These are phyloP conservation scores for Drosophila sulfurigaster DNA, from an alignment of 1,140 invertebrate genomes.

Conservation along the genomic window DNA sequence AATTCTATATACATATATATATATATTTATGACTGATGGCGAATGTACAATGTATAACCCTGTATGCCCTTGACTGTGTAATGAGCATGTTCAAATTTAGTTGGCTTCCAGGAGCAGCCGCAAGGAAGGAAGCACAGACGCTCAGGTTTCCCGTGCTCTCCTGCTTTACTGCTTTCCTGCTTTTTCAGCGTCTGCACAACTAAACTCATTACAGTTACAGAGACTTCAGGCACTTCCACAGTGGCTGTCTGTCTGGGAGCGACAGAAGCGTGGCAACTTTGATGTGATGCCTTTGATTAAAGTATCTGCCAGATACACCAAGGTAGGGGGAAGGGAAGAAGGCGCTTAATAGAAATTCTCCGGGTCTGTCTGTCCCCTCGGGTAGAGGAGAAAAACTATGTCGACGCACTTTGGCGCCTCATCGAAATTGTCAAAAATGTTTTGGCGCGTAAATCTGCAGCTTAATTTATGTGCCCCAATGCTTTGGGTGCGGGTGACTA, in stretches of 20 bases:
- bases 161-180: too few relatives aligned
- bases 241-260: background rate
- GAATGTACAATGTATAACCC: background rate
- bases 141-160: background rate
- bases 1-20: constrained; percentile 9
- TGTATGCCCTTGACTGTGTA: constrained; percentile 52
- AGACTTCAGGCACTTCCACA: constrained; percentile 12
- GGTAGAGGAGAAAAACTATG: constrained; percentile 45
- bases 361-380: background rate
- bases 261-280: constrained; percentile 20
- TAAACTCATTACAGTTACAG: constrained; percentile 73
- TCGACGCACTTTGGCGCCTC: constrained; percentile 53
- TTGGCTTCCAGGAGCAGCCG: constrained; percentile 24
- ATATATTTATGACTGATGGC: constrained; percentile 34
- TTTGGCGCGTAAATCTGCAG: constrained; percentile 52
- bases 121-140: constrained; percentile 16
- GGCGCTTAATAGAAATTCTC: constrained; percentile 32
- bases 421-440: constrained; percentile 70
- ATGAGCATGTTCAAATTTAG: constrained; percentile 63
- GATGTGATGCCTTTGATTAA: constrained; percentile 47
- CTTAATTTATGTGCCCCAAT: constrained; percentile 58
- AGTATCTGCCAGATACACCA: constrained; percentile 51
- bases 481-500: background rate
- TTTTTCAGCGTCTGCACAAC: constrained; percentile 21
- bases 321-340: background rate